Evolutionary conservation across 2,888 invertebrate species (phyloP).

Genomic region (Caenorhabditis wallacei): DNA sequence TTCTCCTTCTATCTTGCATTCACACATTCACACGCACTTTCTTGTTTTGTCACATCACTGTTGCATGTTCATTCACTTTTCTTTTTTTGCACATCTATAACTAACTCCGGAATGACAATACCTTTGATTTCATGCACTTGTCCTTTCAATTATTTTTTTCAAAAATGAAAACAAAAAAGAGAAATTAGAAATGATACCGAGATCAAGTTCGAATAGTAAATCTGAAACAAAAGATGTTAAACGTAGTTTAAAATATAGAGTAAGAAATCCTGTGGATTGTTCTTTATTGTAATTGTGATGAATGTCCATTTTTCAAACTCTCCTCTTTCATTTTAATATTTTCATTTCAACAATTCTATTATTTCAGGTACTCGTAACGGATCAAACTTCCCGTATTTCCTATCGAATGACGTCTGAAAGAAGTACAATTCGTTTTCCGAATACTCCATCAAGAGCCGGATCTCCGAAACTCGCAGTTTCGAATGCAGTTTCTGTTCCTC

Average conservation of each 20-base stretch:
- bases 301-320: no score
- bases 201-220: no score
- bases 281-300: no score
- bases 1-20: constrained; percentile 3
- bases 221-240: no score
- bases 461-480: constrained; percentile 22
- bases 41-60: neutral
- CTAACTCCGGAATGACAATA: neutral
- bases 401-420: constrained; percentile 63
- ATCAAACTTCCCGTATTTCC: constrained; percentile 66
- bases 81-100: neutral
- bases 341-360: neutral
- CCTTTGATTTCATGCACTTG: neutral
- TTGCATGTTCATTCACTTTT: neutral
- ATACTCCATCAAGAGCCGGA: constrained; percentile 25
- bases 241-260: no score
- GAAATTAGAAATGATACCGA: no score
- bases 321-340: no score
- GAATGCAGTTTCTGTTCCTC: constrained; percentile 39
- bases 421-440: constrained; percentile 46
- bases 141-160: neutral
- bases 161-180: no score
- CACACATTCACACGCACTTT: constrained; percentile 1
- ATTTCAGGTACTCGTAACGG: constrained; percentile 63
- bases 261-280: no score